These are phyloP conservation scores for Oligia fasciuncula DNA, from an alignment of 2,888 invertebrate genomes.

Conservation along the genomic window DNA sequence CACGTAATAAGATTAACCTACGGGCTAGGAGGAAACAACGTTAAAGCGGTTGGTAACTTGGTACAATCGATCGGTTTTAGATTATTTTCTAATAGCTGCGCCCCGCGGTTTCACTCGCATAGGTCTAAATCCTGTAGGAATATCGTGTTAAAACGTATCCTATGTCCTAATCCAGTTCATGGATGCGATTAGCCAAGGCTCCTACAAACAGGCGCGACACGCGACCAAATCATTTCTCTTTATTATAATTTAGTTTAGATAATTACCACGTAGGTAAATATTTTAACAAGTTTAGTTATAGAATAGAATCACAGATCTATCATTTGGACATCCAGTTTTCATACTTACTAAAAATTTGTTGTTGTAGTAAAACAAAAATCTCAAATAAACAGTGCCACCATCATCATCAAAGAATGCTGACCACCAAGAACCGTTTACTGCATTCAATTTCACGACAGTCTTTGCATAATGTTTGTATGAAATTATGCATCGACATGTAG, in stretches of 20 bases:
- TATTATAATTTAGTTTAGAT: neutral
- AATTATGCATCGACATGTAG: constrained; percentile 17
- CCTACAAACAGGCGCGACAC: too few relatives aligned
- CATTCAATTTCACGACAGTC: neutral
- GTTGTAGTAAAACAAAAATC: neutral
- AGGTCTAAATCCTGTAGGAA: neutral
- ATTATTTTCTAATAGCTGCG: constrained; percentile 34
- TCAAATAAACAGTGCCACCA: neutral
- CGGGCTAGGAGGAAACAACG: constrained; percentile 67
- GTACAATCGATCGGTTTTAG: constrained; percentile 51
- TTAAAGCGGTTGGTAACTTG: constrained; percentile 43
- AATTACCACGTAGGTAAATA: neutral
- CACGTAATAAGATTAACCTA: constrained; percentile 84
- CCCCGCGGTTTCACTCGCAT: neutral
- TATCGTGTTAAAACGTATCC: neutral
- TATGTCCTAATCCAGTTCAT: neutral
- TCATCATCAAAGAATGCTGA: neutral
- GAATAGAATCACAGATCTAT: neutral
- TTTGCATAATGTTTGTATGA: constrained; percentile 19
- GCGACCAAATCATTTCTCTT: fast-evolving
- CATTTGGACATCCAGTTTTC: neutral
- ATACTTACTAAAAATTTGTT: neutral
- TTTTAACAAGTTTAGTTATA: neutral
- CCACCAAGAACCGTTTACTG: neutral
- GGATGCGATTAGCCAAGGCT: neutral